Evolutionary conservation across 2,888 invertebrate species (phyloP).

Genomic region (Drosophila meridiana): DNA sequence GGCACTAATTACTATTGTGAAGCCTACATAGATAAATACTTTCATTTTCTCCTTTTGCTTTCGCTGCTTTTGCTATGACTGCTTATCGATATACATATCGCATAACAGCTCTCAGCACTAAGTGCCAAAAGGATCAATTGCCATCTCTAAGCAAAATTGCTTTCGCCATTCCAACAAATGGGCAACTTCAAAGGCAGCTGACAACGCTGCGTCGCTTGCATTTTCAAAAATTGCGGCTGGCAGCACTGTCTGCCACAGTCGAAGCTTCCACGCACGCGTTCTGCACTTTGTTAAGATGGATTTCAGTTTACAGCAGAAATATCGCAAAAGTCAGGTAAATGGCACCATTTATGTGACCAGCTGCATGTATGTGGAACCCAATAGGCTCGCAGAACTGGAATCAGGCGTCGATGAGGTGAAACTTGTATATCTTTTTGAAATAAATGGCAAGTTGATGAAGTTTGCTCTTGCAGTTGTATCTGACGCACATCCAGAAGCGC

Average conservation of each 20-base stretch:
- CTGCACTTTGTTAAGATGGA: slow-evolving; percentile 19
- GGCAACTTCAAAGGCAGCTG: neutral
- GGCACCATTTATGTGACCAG: slow-evolving; percentile 76
- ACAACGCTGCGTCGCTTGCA: slow-evolving; percentile 20
- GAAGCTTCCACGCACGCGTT: slow-evolving; percentile 40
- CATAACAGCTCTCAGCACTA: neutral
- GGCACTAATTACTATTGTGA: neutral
- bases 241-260: neutral
- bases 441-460: neutral
- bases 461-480: slow-evolving; percentile 47
- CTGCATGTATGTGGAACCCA: slow-evolving; percentile 16
- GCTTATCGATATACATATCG: neutral
- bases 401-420: slow-evolving; percentile 77
- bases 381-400: slow-evolving; percentile 49
- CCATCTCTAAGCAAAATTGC: neutral
- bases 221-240: slow-evolving; percentile 5
- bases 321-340: slow-evolving; percentile 62
- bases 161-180: too few relatives aligned
- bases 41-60: neutral
- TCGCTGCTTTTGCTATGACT: neutral
- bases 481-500: slow-evolving; percentile 42
- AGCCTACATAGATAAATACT: too few relatives aligned
- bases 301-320: slow-evolving; percentile 16
- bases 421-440: neutral
- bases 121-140: neutral